Evolutionary conservation across 2,113 vertebrate genomes (phyloP).

Genomic region (Macquaria ambigua): DNA sequence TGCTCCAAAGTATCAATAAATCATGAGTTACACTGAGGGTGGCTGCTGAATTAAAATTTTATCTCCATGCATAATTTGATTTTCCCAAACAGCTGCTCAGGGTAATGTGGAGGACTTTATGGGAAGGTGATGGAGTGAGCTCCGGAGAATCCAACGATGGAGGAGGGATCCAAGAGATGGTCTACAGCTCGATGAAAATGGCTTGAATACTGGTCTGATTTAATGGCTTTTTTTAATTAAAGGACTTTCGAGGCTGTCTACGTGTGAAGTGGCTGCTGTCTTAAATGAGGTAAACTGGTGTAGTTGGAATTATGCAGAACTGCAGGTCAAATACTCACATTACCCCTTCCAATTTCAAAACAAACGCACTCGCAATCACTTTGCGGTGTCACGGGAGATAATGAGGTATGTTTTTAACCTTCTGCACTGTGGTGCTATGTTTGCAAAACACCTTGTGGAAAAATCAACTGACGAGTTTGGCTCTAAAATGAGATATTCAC

Average conservation of each 20-base stretch:
- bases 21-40: constrained; percentile 61
- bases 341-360: constrained; percentile 18
- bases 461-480: constrained; percentile 1
- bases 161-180: constrained; percentile 34
- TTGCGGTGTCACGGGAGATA: not conserved
- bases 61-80: constrained; percentile 67
- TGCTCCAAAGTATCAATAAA: constrained; percentile 66
- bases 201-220: constrained; percentile 36
- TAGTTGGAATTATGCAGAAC: constrained; percentile 16
- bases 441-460: constrained; percentile 6
- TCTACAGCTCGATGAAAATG: constrained; percentile 19
- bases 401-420: constrained; percentile 39
- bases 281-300: constrained; percentile 46
- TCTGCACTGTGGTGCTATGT: not conserved
- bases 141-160: constrained; percentile 19
- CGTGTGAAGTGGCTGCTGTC: constrained; percentile 40
- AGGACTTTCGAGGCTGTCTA: constrained; percentile 36
- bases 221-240: constrained; percentile 68
- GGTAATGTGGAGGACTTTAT: constrained; percentile 55
- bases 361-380: constrained; percentile 42
- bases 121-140: constrained; percentile 51
- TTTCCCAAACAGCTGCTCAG: constrained; percentile 69
- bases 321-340: constrained; percentile 45
- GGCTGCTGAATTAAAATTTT: constrained; percentile 61
- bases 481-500: constrained; percentile 2